Evolutionary conservation across 2,888 invertebrate species (phyloP), one percentile per base, ranked within the genome.

Genomic region (Arrhopalites spinosus): DNA sequence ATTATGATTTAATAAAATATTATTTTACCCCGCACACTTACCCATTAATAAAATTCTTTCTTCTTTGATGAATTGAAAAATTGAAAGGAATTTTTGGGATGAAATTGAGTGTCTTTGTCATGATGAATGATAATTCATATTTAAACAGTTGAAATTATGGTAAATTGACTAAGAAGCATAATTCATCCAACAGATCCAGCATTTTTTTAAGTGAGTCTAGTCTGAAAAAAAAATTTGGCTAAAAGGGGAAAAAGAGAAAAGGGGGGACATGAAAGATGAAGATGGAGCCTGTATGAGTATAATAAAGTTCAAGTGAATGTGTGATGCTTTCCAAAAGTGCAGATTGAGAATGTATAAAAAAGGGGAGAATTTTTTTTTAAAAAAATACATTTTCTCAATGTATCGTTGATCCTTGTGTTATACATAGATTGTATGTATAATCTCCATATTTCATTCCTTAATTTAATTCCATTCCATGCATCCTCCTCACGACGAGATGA

Each of bases 381-480:
- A 30, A 66, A 43, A 43, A 30, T 20, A 43, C 13, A 66, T 36
- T n/a, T n/a, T n/a, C n/a, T 66, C n/a, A 15, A 5, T 13, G 11
- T 63, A 11, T 27, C 17, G 27, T 63, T 25, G 5, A 30, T 29
- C 20, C 17, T 63, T 63, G 66, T 17, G 64, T 30, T 64, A 15
- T 45, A 45, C 45, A 45, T 11, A 11, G 45, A 11, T 7, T 45
- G 7, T 45, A 45, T 15, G n/a, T n/a, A n/a, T 50, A 63, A 29
- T 20, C 67, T 47, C 47, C 7, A 68, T 5, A 29, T 53, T 69
- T 69, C 53, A 69, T 69, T 69, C 69, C 69, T 53, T 69, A 50
- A 69, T 69, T 69, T 53, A 69, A 69, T 69, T 69, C 69, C 69
- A 69, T 69, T 47, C 53, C 69, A 69, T 69, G 69, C 53, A 27